phyloP scores from a whole-genome alignment of 2,113 vertebrate species.

The Caloenas nicobarica region DNA sequence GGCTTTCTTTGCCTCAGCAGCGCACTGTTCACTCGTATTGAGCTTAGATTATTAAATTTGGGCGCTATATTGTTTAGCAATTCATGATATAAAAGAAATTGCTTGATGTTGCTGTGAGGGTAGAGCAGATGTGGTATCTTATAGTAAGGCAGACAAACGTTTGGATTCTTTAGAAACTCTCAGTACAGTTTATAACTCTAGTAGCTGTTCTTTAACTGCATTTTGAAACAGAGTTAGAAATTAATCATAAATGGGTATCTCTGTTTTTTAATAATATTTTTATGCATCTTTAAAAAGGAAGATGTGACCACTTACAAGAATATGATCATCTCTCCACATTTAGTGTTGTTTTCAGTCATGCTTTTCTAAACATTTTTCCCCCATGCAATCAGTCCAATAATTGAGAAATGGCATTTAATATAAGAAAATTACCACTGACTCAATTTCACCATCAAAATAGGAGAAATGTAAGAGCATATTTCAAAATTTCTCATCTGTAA shows the following conservation, averaged over 20 bases:
- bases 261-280: background rate
- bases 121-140: background rate
- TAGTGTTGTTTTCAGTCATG: background rate
- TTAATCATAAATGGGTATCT: background rate
- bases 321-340: background rate
- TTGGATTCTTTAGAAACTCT: background rate
- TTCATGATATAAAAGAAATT: background rate
- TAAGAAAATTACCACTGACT: background rate
- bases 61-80: background rate
- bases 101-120: background rate
- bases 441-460: background rate
- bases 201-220: background rate
- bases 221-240: background rate
- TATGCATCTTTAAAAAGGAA: background rate
- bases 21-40: no score
- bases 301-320: background rate
- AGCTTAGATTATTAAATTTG: background rate
- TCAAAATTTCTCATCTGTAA: background rate
- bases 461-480: background rate
- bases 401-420: background rate
- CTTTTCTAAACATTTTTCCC: background rate
- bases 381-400: background rate
- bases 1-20: no score
- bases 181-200: background rate
- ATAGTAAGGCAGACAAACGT: background rate